Evolutionary conservation across 2,888 invertebrate genomes (phyloP), one percentile per base, ranked within the genome.

Genomic region (Aleiodes leptofemur): DNA sequence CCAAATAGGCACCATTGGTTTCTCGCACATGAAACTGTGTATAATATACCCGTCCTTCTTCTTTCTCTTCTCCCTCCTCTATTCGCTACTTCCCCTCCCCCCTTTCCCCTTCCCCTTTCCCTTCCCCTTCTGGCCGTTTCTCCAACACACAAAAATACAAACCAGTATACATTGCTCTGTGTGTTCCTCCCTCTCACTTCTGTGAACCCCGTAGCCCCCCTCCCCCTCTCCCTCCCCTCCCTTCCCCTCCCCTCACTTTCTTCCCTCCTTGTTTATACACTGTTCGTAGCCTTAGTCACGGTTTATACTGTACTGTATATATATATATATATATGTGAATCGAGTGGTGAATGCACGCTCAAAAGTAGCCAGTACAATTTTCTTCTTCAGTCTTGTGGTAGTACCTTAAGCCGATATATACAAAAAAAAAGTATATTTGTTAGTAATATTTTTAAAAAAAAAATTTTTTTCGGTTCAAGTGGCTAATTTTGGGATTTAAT

Each of bases 371-470:
- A 77, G 76, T 66, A 77, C 72, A 72, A 80, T 81, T 80, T 83
- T 83, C 83, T 84, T 83, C 80, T 77, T 85, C 85, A 85, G 86
- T 86, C 68, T 74, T 68, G 78, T 74, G 75, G 75, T 76, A 8
- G 77, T 80, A 76, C 77, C 70, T 70, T 77, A 75, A 74, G 61
- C 73, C 61, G 50, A 73, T 71, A 74, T 72, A 69, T 53, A 23
- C 23, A 23, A 23, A 1, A 23, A 23, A 2, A 23, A 23, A 1
- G 14, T 38, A 55, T n/a, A 69, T 69, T 55, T 55, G 14, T 69
- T 51, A n/a, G 13, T 72, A 64, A 55, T 66, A 4, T 6, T 11
- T 66, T 61, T 61, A n/a, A n/a, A n/a, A n/a, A n/a, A n/a, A n/a
- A n/a, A n/a, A n/a, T 6, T 4, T 34, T 61, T n/a, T 61, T 4